Evolutionary conservation across 1,140 invertebrate species (phyloP).

Genomic region (Mizuhopecten yessoensis): DNA sequence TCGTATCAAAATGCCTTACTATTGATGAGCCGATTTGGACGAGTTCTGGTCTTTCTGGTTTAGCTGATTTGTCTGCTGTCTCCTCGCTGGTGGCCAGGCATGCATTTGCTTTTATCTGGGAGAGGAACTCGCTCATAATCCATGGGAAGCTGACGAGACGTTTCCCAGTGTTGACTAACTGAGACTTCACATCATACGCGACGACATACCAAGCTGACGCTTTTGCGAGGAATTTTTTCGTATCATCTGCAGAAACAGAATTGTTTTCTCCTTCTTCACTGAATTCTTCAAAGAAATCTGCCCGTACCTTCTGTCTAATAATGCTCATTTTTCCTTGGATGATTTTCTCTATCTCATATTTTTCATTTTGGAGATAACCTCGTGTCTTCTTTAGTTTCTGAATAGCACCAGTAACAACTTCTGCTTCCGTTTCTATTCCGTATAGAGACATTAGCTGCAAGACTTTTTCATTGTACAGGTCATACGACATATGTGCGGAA

Average conservation of each 20-base stretch:
- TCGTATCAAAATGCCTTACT: neutral
- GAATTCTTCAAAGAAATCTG: constrained; percentile 52
- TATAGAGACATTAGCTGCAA: constrained; percentile 44
- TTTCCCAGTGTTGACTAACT: neutral
- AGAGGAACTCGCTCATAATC: neutral
- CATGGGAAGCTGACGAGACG: constrained; percentile 50
- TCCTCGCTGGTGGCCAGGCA: neutral
- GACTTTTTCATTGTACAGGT: constrained; percentile 46
- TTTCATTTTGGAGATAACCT: constrained; percentile 50
- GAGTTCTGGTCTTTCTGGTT: neutral
- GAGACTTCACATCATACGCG: neutral
- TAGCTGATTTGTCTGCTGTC: neutral
- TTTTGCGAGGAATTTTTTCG: neutral
- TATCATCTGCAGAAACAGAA: neutral
- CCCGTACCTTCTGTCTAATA: neutral
- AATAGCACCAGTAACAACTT: constrained; percentile 47
- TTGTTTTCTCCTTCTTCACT: constrained; percentile 38
- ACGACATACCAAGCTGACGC: constrained; percentile 50
- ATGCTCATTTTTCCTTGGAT: constrained; percentile 46
- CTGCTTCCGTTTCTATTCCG: constrained; percentile 55
- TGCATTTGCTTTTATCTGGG: neutral
- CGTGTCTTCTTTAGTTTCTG: neutral
- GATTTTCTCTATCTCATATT: constrained; percentile 42
- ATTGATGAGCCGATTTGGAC: neutral
- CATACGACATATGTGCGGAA: neutral